Base-by-base conservation (phyloP, 2,797 vertebrate genomes). In the Lutra lutra region DNA sequence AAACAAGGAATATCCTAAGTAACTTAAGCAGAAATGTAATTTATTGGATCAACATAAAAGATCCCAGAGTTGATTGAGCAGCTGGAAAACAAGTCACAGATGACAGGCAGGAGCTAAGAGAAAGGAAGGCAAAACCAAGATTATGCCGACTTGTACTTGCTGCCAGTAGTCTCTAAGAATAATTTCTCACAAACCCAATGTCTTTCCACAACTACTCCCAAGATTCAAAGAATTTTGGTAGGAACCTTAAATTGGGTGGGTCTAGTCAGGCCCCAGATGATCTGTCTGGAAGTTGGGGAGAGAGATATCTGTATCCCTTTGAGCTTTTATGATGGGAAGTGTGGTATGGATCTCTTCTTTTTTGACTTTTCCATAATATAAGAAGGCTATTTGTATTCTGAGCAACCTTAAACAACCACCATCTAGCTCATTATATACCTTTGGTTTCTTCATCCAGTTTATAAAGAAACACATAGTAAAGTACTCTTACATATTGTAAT, bases 1-100 rank as follows among this genome's bases (percentile, higher is more conserved):
- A 80, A 85, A 40, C 14, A 78, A 85, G 35, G 82, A 78, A 6
- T 17, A 51, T 3, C 21, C 77, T 85, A 40, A 62, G n/a, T 29
- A 90, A 78, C 17, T 86, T 58, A 85, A 73, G 54, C 3, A 93
- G 54, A 88, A 58, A 82, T 60, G 4, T 51, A 88, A 82, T 58
- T 78, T 72, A 78, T 8, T 66, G 77, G 56, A 43, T 82, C 38
- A 78, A 91, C 13, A 72, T 51, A 25, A 92, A 32, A 29, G 23
- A 2, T 73, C 25, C 77, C 21, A 86, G 51, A 62, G 66, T 5
- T 86, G 43, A 60, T 7, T 15, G 32, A 32, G n/a, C 20, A 90
- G 2, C 48, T 88, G 66, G 46, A 86, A 38, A 75, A 23, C 13
- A 72, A n/a, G 8, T 58, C 46, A 73, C 0, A 85, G 21, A 70